These are phyloP conservation scores for Lucilia cuprina DNA, from an alignment of 1,140 invertebrate species.

Conservation along the genomic window DNA sequence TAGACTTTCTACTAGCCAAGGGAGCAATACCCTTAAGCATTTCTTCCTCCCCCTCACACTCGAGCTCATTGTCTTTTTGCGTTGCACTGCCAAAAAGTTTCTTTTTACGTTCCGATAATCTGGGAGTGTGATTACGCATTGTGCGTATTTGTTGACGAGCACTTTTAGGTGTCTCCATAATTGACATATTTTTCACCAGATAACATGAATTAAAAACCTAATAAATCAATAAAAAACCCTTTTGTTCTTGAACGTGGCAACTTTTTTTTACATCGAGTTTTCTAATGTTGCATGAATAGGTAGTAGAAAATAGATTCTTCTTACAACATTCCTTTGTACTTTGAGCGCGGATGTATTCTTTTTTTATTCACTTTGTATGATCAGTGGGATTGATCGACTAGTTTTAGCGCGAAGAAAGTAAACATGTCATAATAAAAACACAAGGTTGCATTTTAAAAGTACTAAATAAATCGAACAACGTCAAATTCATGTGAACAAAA, in stretches of 20 bases:
- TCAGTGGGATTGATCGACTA: neutral
- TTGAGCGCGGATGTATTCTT: neutral
- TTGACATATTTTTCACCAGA: neutral
- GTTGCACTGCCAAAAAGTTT: constrained; percentile 45
- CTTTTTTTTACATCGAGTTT: neutral
- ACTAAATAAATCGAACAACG: too few relatives aligned
- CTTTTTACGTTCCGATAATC: constrained; percentile 53
- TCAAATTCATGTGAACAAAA: too few relatives aligned
- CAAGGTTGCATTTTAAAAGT: too few relatives aligned
- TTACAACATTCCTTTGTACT: neutral
- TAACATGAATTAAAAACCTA: neutral
- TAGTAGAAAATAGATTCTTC: neutral
- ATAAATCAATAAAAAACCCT: neutral
- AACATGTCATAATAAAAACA: too few relatives aligned
- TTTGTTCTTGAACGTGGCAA: constrained; percentile 26
- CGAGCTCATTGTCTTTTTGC: constrained; percentile 42
- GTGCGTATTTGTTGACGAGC: constrained; percentile 40
- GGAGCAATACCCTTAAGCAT: constrained; percentile 48
- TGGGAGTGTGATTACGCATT: constrained; percentile 47
- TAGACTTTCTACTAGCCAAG: constrained; percentile 38
- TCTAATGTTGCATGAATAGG: neutral
- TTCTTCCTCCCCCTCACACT: constrained; percentile 44
- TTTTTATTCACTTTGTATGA: too few relatives aligned
- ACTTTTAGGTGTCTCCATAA: constrained; percentile 54
- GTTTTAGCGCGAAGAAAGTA: constrained; percentile 16